Conservation (phyloP, 1,140 invertebrate species). For the Neelides sp. region DNA sequence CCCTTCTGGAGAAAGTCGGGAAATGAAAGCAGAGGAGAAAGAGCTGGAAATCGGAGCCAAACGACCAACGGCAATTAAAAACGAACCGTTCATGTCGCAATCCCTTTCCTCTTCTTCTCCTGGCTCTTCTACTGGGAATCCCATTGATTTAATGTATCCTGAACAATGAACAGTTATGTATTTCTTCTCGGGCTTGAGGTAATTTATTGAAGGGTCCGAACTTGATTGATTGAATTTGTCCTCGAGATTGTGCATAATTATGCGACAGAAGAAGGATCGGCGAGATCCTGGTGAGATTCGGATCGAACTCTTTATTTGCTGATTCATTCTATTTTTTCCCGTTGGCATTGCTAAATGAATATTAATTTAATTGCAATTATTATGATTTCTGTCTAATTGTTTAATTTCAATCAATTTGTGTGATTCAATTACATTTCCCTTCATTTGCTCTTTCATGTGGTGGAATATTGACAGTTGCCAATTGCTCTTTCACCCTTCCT, state of each 20-base stretch:
- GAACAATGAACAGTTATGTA: conserved; percentile 74
- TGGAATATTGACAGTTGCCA: conserved; percentile 77
- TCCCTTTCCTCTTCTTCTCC: conserved; percentile 44
- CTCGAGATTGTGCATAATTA: too few species aligned
- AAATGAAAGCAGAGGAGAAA: conserved; percentile 52
- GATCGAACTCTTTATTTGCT: conserved; percentile 51
- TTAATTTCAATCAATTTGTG: background rate
- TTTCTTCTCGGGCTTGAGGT: conserved; percentile 48
- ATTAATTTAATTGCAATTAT: conserved; percentile 8
- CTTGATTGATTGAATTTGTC: background rate
- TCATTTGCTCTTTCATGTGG: conserved; percentile 79
- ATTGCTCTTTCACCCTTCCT: conserved; percentile 85
- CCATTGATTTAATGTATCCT: conserved; percentile 85
- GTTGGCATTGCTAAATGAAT: conserved; percentile 65
- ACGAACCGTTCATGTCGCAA: conserved; percentile 60
- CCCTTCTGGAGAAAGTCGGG: conserved; percentile 45
- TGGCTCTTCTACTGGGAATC: conserved; percentile 56
- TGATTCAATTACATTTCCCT: conserved; percentile 63
- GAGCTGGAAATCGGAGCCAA: conserved; percentile 42
- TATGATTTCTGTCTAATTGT: conserved; percentile 5
- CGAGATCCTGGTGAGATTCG: conserved; percentile 72
- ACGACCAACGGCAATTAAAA: conserved; percentile 68
- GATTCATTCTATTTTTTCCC: conserved; percentile 70
- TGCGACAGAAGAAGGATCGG: conserved; percentile 83
- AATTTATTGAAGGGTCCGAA: conserved; percentile 1